A percentile compares a stretch with the other conserved stretches of the same genome.
These are phyloP conservation scores for Tichodroma muraria DNA, from an alignment of 2,113 vertebrate genomes.

Conservation along the genomic window DNA sequence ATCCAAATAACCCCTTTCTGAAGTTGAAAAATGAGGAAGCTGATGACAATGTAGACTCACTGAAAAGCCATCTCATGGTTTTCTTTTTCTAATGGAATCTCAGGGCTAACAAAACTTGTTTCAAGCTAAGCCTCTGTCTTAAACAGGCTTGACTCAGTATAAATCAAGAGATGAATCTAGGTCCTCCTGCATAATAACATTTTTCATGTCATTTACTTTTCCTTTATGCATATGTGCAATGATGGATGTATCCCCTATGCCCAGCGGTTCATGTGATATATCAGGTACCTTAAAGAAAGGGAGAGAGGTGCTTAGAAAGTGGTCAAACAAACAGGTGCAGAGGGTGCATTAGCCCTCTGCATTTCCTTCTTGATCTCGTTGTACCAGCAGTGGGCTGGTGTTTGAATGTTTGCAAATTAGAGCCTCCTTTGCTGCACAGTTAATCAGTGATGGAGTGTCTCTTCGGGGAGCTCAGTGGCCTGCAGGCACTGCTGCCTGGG, in stretches of 20 bases:
- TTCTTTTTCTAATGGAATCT: not conserved
- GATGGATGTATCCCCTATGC: not conserved
- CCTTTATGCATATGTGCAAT: not conserved
- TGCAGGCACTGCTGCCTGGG: not conserved
- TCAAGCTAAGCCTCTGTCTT: not conserved
- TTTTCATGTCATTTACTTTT: not conserved
- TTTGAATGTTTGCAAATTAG: not conserved
- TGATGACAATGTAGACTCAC: not conserved
- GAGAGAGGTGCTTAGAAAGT: not conserved
- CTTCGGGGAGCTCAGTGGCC: not conserved
- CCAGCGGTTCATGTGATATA: not conserved
- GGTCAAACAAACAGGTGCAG: not conserved
- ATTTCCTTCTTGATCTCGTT: not conserved
- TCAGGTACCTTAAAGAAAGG: not conserved
- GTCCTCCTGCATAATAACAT: not conserved
- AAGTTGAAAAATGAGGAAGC: not conserved
- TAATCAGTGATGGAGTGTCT: not conserved
- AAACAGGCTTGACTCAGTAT: not conserved
- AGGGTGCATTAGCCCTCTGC: not conserved
- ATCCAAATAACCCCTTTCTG: not conserved
- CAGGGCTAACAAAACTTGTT: not conserved
- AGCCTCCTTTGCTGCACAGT: not conserved
- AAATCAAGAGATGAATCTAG: slow-evolving; percentile 14
- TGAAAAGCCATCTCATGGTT: not conserved
- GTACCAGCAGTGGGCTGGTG: not conserved